A percentile compares a stretch with the other conserved stretches of the same genome.
Conservation (phyloP, 2,113 vertebrate genomes). For the Petaurus breviceps region DNA sequence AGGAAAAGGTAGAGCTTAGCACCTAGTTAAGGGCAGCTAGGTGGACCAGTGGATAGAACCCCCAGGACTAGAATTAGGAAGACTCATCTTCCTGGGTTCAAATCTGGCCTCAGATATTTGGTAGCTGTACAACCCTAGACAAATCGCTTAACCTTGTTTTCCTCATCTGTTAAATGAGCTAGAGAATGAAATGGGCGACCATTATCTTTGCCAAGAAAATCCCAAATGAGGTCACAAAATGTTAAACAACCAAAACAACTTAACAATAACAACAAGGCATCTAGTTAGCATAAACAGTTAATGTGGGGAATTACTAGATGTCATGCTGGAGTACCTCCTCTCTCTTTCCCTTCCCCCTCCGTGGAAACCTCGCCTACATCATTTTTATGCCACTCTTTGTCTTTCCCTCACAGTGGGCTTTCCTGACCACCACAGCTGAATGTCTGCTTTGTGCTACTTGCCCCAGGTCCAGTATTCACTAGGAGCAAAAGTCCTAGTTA, state of each 20-base stretch:
- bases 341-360: not conserved
- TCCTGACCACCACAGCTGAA: not conserved
- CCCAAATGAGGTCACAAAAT: no score
- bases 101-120: no score
- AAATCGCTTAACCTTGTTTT: no score
- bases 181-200: not conserved
- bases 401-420: not conserved
- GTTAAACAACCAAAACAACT: not conserved
- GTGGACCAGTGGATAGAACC: not conserved
- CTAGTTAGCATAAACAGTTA: not conserved
- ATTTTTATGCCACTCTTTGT: not conserved
- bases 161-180: not conserved
- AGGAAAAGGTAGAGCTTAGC: not conserved
- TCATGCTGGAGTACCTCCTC: not conserved
- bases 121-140: no score
- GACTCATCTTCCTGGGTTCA: no score
- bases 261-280: not conserved
- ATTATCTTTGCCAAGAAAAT: no score
- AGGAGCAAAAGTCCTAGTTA: not conserved
- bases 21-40: not conserved
- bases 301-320: not conserved
- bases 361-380: not conserved
- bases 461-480: not conserved
- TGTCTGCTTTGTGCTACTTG: not conserved
- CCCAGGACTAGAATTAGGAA: no score